Conservation (phyloP, 2,797 vertebrate species). For the Coracias cyanogaster region DNA sequence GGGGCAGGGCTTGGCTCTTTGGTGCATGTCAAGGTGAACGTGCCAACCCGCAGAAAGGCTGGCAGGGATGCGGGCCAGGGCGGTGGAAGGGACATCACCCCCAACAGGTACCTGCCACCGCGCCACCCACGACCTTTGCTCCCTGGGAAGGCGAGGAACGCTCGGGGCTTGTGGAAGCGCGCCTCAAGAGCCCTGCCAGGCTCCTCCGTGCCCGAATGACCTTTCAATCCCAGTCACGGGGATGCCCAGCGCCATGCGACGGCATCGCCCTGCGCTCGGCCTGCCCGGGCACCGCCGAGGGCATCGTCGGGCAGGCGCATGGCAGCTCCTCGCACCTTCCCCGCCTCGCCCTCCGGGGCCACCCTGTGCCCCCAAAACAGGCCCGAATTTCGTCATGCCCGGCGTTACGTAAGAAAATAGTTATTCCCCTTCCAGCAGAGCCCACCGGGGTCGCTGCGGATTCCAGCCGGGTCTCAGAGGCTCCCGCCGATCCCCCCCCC, state of each 20-base stretch:
- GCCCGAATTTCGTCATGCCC: neutral
- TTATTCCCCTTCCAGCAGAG: neutral
- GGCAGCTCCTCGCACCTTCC: neutral
- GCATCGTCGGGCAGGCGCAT: neutral
- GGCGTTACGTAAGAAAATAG: neutral
- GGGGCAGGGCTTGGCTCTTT: neutral
- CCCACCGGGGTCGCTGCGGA: neutral
- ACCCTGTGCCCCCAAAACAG: neutral
- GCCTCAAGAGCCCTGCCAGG: fast-evolving
- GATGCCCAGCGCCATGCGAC: neutral
- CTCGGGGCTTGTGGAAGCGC: fast-evolving
- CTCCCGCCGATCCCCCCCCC: no score
- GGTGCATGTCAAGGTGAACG: fast-evolving
- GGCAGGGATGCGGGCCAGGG: fast-evolving
- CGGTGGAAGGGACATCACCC: neutral
- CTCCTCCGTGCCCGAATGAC: neutral
- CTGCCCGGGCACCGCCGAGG: neutral
- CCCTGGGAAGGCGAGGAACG: fast-evolving
- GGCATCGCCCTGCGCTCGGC: fast-evolving
- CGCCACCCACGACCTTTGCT: neutral
- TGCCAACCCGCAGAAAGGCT: neutral
- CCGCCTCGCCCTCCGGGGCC: neutral
- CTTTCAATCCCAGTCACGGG: neutral
- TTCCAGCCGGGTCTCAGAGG: no score
- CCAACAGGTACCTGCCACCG: neutral